phyloP scores from a whole-genome alignment of 1,140 invertebrate genomes.

The Paraescarpia echinospica region DNA sequence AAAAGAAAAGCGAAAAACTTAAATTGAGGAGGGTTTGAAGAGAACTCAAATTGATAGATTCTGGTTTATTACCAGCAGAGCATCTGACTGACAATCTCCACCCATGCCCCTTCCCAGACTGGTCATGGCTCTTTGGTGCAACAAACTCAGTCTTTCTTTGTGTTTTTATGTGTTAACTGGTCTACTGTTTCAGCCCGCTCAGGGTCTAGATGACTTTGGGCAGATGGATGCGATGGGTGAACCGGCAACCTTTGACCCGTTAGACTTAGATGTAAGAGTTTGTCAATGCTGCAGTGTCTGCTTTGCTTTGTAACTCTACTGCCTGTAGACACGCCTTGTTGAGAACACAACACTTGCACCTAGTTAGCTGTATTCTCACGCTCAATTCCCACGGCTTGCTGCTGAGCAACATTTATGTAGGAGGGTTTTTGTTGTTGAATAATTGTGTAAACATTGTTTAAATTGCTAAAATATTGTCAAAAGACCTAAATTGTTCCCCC shows the following conservation, averaged over 20 bases:
- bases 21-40: not conserved
- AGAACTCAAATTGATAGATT: not conserved
- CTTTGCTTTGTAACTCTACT: not conserved
- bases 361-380: not conserved
- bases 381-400: not conserved
- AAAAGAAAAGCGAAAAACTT: not conserved
- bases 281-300: not conserved
- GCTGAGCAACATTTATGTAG: too few relatives aligned
- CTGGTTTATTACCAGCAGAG: not conserved
- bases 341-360: not conserved
- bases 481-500: not conserved
- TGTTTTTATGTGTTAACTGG: not conserved
- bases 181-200: not conserved
- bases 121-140: not conserved
- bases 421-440: too few relatives aligned
- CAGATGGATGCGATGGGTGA: not conserved
- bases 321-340: not conserved
- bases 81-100: too few relatives aligned
- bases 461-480: not conserved
- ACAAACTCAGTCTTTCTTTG: not conserved
- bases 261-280: not conserved
- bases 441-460: too few relatives aligned
- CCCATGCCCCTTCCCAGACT: too few relatives aligned
- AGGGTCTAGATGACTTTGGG: not conserved
- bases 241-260: not conserved